Evolutionary conservation across 2,888 invertebrate genomes (phyloP), one percentile per base, ranked within the genome.

Genomic region (Athalia rosae): DNA sequence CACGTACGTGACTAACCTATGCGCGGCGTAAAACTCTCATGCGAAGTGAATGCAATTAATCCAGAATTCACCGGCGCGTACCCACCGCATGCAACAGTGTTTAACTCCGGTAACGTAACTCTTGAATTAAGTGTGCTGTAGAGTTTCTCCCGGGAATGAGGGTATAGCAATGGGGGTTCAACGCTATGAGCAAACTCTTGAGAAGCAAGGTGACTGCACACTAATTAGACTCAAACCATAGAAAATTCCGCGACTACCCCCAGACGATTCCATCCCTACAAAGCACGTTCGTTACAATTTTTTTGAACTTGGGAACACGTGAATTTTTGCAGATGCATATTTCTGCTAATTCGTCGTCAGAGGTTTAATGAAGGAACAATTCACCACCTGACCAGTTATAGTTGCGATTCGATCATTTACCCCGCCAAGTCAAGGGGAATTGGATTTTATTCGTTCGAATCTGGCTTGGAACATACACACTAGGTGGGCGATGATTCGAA

Each of bases 71-170:
- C 28, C 67, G 11, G 50, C 50, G 67, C 67, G 67, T 67, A 53
- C 41, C 28, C 9, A 28, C 67, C 53, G 50, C 67, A 53, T 67
- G 50, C 67, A 67, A 67, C 67, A 67, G 50, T 53, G 53, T 67
- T 67, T 67, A 67, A 67, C 67, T 11, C 67, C 53, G 50, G 48
- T 53, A 50, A 50, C 50, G 53, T 47, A 67, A 53, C 67, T 50
- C 67, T 67, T 67, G 67, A 67, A 67, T 67, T 67, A 67, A 67
- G 67, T 67, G 28, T 67, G 67, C 53, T 50, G 53, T 53, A 48
- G 50, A 41, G 11, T 53, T 53, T 67, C 53, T 53, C 53, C 28
- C 41, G 53, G 11, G 67, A 50, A 53, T n/a, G 53, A 28, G 50
- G 67, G 53, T 28, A 28, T 28, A 11, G 67, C 11, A 41, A 67